Evolutionary conservation across 2,113 vertebrate species (phyloP).

Genomic region (Puntigrus tetrazona): DNA sequence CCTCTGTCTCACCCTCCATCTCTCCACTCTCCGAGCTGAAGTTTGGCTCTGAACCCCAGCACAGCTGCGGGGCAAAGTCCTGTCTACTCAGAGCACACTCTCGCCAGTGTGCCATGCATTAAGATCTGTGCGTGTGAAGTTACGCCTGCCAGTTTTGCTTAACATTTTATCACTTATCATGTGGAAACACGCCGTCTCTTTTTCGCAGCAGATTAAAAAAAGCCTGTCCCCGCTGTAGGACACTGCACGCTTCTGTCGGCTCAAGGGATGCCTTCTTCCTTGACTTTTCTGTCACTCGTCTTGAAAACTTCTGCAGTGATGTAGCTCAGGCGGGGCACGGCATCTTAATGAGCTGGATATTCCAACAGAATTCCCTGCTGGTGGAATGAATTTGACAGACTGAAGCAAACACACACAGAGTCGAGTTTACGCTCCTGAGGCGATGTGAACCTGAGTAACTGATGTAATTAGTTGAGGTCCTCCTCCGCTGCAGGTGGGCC

Average conservation of each 20-base stretch:
- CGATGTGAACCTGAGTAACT: conserved; percentile 17
- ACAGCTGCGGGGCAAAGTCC: conserved; percentile 19
- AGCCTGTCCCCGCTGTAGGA: neutral
- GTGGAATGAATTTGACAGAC: conserved; percentile 2
- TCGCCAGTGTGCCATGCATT: conserved; percentile 22
- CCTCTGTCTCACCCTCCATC: neutral
- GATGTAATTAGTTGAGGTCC: conserved; percentile 35
- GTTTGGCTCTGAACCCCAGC: conserved; percentile 1
- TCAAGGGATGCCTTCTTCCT: conserved; percentile 24
- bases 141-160: conserved; percentile 33
- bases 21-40: neutral
- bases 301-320: conserved; percentile 31
- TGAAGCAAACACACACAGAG: neutral
- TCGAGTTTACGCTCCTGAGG: neutral
- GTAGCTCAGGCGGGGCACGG: neutral
- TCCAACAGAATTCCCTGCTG: neutral
- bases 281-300: conserved; percentile 21
- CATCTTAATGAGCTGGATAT: conserved; percentile 9
- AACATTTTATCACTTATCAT: conserved; percentile 48
- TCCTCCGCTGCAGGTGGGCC: conserved; percentile 40
- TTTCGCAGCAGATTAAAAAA: conserved; percentile 24
- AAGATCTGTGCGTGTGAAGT: conserved; percentile 20
- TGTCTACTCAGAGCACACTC: conserved; percentile 6
- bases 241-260: neutral
- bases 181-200: conserved; percentile 4